Base-by-base conservation (phyloP, 2,113 vertebrate species). In the Irena cyanogastra region DNA sequence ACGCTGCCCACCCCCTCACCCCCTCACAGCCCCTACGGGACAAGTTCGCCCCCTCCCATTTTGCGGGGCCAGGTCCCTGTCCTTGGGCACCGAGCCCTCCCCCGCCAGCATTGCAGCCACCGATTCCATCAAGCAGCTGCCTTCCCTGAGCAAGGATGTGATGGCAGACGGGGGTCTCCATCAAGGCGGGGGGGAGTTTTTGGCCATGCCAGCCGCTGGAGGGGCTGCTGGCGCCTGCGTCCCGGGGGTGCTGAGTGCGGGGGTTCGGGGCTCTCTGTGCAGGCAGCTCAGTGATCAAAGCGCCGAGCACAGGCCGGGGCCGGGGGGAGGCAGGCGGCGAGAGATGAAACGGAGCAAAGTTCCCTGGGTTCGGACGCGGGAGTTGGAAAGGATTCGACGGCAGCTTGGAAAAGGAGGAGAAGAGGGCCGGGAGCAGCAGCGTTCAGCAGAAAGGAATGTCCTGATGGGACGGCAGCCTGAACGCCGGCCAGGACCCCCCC, bases 401-500 rank as follows among this genome's bases (percentile, higher is more conserved):
- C 95, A 96, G 96, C 87, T 93, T 90, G 88, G 91, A 85, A 90
- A 76, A 87, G 89, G 90, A 93, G 94, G 93, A 92, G 95, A 93
- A 89, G 83, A 92, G 93, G 91, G 94, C 90, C 60, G 89, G 84
- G 95, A 94, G 90, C 87, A 88, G 93, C 89, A 83, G 93, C 87
- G 89, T 90, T 97, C 95, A 93, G 97, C 93, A 94, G 95, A 97
- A 96, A 96, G 95, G 93, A 96, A 97, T 93, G 96, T 95, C 91
- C 97, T 96, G 89, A 85, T 90, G 95, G 97, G 94, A 89, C 53
- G 65, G 90, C 88, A 93, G 84, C 60, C 96, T 95, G 94, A 96
- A 86, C 85, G 47, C 91, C 10, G 10, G 95, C 92, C 95, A 90
- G 90, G 78, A 83, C 45, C 74, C 47, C 30, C 75, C 66, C 59